phyloP scores from a whole-genome alignment of 2,888 invertebrate species.

The Drosophila tripunctata region DNA sequence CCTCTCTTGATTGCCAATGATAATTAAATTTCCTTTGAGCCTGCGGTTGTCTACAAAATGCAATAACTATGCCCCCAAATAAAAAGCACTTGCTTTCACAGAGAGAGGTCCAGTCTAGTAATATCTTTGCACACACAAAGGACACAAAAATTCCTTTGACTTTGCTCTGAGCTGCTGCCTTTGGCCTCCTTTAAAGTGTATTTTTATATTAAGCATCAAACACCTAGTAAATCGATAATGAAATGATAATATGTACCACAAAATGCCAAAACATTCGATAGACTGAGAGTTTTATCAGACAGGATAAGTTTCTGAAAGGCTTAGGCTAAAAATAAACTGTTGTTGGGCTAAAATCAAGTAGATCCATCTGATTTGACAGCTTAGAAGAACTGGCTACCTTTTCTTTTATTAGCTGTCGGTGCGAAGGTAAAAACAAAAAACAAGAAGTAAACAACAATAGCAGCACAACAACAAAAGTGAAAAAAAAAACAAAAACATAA shows the following conservation, averaged over 20 bases:
- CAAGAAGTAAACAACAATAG: constrained; percentile 14
- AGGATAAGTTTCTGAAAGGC: constrained; percentile 21
- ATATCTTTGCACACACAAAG: constrained; percentile 1
- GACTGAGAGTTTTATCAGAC: background rate
- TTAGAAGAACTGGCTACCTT: constrained; percentile 38
- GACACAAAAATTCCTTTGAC: background rate
- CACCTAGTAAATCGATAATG: constrained; percentile 6
- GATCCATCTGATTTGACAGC: constrained; percentile 35
- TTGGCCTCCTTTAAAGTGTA: background rate
- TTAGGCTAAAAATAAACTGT: constrained; percentile 29
- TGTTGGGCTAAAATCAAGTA: background rate
- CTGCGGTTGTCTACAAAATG: constrained; percentile 21
- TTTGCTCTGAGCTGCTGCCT: background rate
- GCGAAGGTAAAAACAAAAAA: constrained; percentile 35
- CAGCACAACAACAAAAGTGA: background rate
- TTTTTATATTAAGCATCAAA: background rate
- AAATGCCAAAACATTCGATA: no score
- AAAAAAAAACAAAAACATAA: background rate
- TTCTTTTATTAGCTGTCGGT: constrained; percentile 38
- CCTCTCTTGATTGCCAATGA: constrained; percentile 33
- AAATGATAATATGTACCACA: constrained; percentile 4
- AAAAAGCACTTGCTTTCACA: constrained; percentile 9
- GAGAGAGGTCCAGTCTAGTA: background rate
- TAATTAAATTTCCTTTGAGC: constrained; percentile 53
- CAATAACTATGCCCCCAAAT: constrained; percentile 42